Evolutionary conservation across 2,113 vertebrate genomes (phyloP).

Genomic region (Takifugu flavidus): DNA sequence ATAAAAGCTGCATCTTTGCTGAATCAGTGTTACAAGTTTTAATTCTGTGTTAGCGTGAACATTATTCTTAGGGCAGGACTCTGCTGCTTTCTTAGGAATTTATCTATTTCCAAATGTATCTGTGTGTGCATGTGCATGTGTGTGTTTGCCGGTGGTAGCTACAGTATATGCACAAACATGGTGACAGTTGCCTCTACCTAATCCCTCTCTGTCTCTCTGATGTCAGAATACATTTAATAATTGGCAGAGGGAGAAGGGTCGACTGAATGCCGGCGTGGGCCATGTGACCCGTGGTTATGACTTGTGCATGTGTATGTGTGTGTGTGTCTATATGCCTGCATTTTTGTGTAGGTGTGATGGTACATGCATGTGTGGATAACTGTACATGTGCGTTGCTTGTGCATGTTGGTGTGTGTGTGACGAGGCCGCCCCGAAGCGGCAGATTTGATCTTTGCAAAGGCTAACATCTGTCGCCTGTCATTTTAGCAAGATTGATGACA

Average conservation of each 20-base stretch:
- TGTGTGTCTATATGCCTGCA: conserved; percentile 13
- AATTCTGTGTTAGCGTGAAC: no score
- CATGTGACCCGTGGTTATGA: conserved; percentile 57
- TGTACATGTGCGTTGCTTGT: conserved; percentile 7
- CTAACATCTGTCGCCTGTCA: conserved; percentile 99
- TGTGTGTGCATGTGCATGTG: conserved; percentile 4
- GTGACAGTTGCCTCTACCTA: conserved; percentile 67
- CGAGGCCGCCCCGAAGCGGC: conserved; percentile 90
- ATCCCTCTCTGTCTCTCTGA: conserved; percentile 45
- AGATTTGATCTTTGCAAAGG: conserved; percentile 99
- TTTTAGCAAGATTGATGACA: conserved; percentile 99
- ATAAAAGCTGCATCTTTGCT: no score
- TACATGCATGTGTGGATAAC: conserved; percentile 22
- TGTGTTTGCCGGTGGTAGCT: conserved; percentile 1
- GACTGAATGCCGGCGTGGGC: conserved; percentile 28
- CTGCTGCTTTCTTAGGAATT: no score
- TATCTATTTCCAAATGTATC: not conserved
- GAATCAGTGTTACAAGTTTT: no score
- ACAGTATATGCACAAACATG: conserved; percentile 3
- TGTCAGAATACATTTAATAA: conserved; percentile 80
- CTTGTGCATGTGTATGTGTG: conserved; percentile 16
- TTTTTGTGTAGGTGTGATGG: not conserved
- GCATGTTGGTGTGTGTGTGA: conserved; percentile 65
- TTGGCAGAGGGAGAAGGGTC: conserved; percentile 25
- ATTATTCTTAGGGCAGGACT: no score